phyloP scores from a whole-genome alignment of 2,888 invertebrate species.

The Tetragnatha montana region DNA sequence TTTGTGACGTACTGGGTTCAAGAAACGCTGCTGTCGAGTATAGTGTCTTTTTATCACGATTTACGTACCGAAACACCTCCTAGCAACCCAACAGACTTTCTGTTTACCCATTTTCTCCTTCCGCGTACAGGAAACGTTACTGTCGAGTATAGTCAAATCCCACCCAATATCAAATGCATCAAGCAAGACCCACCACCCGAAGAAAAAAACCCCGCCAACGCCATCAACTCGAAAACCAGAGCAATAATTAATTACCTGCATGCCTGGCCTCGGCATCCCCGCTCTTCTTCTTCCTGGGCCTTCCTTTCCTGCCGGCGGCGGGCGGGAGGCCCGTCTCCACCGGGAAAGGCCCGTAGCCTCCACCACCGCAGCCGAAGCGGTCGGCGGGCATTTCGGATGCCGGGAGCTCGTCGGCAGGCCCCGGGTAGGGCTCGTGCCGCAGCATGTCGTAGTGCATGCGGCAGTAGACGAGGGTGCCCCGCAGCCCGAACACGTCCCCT shows the following conservation, averaged over 20 bases:
- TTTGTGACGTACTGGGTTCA: too few relatives aligned
- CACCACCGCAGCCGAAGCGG: not conserved
- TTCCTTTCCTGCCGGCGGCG: constrained; percentile 68
- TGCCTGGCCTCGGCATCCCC: constrained; percentile 50
- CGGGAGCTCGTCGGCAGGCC: not conserved
- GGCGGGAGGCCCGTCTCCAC: constrained; percentile 1
- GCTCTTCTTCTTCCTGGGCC: constrained; percentile 72
- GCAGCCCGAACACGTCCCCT: constrained; percentile 94
- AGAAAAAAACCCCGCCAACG: too few relatives aligned
- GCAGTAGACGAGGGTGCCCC: constrained; percentile 85
- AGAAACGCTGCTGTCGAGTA: too few relatives aligned
- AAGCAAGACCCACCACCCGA: too few relatives aligned
- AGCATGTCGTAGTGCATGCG: constrained; percentile 84
- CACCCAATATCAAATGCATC: too few relatives aligned
- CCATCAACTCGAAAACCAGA: not conserved
- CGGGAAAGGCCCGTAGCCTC: constrained; percentile 12
- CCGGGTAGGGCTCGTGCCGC: constrained; percentile 72
- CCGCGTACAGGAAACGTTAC: too few relatives aligned
- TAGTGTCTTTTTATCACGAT: too few relatives aligned
- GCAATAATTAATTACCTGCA: constrained; percentile 36
- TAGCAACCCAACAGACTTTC: too few relatives aligned
- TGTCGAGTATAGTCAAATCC: too few relatives aligned
- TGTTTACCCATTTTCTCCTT: too few relatives aligned
- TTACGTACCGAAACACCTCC: too few relatives aligned
- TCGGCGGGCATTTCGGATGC: not conserved